These are phyloP conservation scores for Corythornis cristatus DNA, from an alignment of 2,113 vertebrate species.

Conservation along the genomic window DNA sequence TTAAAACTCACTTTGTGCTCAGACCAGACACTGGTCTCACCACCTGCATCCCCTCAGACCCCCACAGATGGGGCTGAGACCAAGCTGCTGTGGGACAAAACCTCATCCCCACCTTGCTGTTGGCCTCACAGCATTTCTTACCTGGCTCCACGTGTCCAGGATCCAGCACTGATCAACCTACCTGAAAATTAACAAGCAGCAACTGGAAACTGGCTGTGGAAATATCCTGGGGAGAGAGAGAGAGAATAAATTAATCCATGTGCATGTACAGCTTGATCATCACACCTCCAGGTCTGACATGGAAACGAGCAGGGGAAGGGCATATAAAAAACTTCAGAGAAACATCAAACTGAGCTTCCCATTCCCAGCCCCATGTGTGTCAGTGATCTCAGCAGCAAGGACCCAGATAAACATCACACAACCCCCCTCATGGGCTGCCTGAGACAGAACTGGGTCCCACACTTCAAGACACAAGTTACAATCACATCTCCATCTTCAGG, in stretches of 20 bases:
- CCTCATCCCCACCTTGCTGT: rapidly evolving
- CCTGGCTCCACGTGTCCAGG: rapidly evolving
- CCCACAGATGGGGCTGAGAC: not conserved
- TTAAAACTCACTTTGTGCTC: not conserved
- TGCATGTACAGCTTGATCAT: not conserved
- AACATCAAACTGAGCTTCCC: not conserved
- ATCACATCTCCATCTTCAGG: not conserved
- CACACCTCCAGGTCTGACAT: rapidly evolving
- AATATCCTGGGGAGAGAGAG: not conserved
- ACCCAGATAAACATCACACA: not conserved
- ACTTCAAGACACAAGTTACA: not conserved
- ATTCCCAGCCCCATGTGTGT: rapidly evolving
- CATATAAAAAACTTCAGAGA: not conserved
- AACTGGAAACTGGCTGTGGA: rapidly evolving
- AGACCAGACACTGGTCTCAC: rapidly evolving
- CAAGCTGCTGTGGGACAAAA: rapidly evolving
- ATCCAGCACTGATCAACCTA: rapidly evolving
- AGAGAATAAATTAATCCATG: not conserved
- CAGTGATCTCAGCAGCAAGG: not conserved
- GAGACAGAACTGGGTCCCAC: not conserved
- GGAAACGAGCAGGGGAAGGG: not conserved
- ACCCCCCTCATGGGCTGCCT: rapidly evolving
- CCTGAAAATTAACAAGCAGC: not conserved
- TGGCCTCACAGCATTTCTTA: rapidly evolving
- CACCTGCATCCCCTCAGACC: not conserved